Base-by-base conservation (phyloP, 2,888 invertebrate genomes). In the Idaea aversata region DNA sequence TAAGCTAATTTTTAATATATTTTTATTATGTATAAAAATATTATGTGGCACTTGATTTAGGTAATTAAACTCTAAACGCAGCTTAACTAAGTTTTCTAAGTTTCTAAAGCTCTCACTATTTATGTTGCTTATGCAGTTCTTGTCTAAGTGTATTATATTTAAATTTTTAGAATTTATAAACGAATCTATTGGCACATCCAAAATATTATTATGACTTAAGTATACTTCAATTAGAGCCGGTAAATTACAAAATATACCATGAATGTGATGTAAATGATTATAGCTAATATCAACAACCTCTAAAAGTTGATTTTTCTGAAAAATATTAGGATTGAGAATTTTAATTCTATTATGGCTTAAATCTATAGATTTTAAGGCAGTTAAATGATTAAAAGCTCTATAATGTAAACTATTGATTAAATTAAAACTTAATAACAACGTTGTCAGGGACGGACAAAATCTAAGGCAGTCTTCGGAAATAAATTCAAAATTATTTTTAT, bases 331-430 rank as follows among this genome's bases (percentile, higher is more conserved):
- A 79, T 97, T 96, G 65, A 98, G 90, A 72, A 95, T 94, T 65
- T 97, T 96, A 64, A 97, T 96, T 83, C 97, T 96, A 87, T 98
- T 98, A 85, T 97, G 96, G 77, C 97, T 97, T 82, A 98, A 94
- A 86, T 98, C 97, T 77, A 98, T 90, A 4, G 96, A 96, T 86
- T 97, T 97, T 47, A 98, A 93, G 80, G 96, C 95, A 61, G 91
- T 93, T 63, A 98, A 91, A 7, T 96, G 96, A 73, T 94, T 91
- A 85, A 98, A 98, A 5, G 97, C 96, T 74, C 96, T 95, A 76
- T 95, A 95, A 82, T 97, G 96, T 65, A 98, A 95, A 69, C 93
- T 93, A 79, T 96, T 96, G 63, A 98, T 96, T 64, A 96, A 95
- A 89, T 98, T 98, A 84, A 96, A 96, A 88, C 97, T 97, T 75